Conservation (phyloP, 2,888 invertebrate species). For the Junonia oenone region DNA sequence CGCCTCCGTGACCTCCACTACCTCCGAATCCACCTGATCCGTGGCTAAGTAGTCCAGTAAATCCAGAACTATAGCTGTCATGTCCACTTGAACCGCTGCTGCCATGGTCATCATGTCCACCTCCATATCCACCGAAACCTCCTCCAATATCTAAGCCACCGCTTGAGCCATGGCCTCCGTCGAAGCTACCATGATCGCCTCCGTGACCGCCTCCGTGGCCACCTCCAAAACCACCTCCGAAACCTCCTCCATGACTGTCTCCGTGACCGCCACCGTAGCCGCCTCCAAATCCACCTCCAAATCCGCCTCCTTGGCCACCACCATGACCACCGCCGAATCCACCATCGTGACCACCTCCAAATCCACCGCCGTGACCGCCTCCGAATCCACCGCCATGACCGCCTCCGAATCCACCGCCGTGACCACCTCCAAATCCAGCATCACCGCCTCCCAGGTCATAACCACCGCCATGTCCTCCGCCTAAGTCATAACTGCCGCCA, state of each 20-base stretch:
- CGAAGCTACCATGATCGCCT: slow-evolving; percentile 4
- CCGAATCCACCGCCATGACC: slow-evolving; percentile 31
- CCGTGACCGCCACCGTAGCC: slow-evolving; percentile 33
- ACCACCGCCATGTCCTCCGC: slow-evolving; percentile 35
- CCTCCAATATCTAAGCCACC: slow-evolving; percentile 13
- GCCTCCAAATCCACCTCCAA: slow-evolving; percentile 38
- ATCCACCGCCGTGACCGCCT: slow-evolving; percentile 36
- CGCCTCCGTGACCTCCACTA: background rate
- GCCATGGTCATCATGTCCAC: slow-evolving; percentile 34
- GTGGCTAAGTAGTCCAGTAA: slow-evolving; percentile 22
- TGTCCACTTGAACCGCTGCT: slow-evolving; percentile 21
- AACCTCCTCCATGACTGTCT: slow-evolving; percentile 14
- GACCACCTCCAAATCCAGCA: slow-evolving; percentile 28
- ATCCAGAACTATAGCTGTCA: slow-evolving; percentile 20
- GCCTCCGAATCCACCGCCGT: slow-evolving; percentile 21
- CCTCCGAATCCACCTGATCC: slow-evolving; percentile 20
- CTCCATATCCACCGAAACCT: slow-evolving; percentile 28
- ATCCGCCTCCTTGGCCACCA: slow-evolving; percentile 32
- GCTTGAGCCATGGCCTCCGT: slow-evolving; percentile 26
- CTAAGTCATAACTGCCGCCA: slow-evolving; percentile 34
- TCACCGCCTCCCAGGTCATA: slow-evolving; percentile 34
- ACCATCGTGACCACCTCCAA: slow-evolving; percentile 33
- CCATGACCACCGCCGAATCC: slow-evolving; percentile 36
- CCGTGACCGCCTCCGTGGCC: slow-evolving; percentile 31
- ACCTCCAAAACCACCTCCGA: slow-evolving; percentile 27